These are phyloP conservation scores for Dascillus cervinus DNA, from an alignment of 2,888 invertebrate genomes.

Conservation along the genomic window DNA sequence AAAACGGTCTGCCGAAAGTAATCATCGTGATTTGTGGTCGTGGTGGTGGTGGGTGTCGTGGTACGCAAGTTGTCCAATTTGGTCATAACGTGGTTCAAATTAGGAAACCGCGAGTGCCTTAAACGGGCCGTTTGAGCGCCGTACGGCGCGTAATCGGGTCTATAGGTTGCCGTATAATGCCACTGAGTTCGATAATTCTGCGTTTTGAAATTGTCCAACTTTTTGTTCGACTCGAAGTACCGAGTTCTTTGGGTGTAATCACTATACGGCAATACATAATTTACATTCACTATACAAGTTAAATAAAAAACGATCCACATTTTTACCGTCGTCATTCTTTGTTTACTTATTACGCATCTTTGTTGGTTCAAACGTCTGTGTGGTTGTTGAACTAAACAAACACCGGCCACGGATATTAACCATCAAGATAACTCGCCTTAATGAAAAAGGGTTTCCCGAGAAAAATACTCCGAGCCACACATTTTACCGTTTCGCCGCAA, in stretches of 20 bases:
- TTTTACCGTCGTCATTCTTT: conserved; percentile 3
- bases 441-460: no score
- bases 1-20: no score
- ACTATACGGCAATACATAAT: background rate
- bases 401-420: background rate
- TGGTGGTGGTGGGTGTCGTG: conserved; percentile 2
- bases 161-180: background rate
- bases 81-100: conserved; percentile 7
- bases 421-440: no score
- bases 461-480: no score
- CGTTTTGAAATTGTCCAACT: conserved; percentile 6
- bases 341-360: conserved; percentile 14
- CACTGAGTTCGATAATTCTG: background rate
- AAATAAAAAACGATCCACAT: conserved; percentile 12
- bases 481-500: no score
- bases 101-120: conserved; percentile 12
- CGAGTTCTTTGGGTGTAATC: conserved; percentile 7
- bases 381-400: conserved; percentile 6
- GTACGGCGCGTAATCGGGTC: background rate
- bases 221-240: conserved; percentile 11
- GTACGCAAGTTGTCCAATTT: conserved; percentile 10
- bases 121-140: conserved; percentile 3
- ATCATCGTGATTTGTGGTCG: no score
- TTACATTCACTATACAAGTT: no score
- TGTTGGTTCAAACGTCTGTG: conserved; percentile 4